phyloP scores from a whole-genome alignment of 92 coral and sea anemone species.

The Epizoanthus fatuus region DNA sequence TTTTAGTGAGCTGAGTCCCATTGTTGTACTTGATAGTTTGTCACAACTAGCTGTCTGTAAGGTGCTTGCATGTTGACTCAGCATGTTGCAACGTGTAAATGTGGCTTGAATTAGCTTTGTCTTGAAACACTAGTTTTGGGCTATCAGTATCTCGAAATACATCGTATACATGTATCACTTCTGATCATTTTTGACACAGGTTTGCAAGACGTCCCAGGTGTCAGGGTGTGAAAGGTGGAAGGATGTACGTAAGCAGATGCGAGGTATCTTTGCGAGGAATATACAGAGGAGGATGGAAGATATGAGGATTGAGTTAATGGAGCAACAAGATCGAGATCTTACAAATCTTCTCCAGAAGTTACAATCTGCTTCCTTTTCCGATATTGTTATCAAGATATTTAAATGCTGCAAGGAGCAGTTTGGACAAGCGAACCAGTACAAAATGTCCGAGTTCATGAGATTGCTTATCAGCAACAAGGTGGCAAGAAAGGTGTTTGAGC shows the following conservation, averaged over 20 bases:
- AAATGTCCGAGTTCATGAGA: conserved; percentile 59
- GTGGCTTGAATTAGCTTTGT: too few relatives aligned
- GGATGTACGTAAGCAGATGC: conserved; percentile 59
- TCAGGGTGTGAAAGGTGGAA: conserved; percentile 80
- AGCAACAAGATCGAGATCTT: conserved; percentile 72
- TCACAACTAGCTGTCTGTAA: too few relatives aligned
- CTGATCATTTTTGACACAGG: conserved; percentile 33
- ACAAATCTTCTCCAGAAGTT: conserved; percentile 74
- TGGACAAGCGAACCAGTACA: conserved; percentile 43
- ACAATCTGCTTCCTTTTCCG: conserved; percentile 71
- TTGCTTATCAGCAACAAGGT: conserved; percentile 46
- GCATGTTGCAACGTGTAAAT: too few relatives aligned
- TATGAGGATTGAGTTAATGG: conserved; percentile 81
- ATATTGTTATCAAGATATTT: conserved; percentile 66
- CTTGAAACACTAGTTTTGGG: too few relatives aligned
- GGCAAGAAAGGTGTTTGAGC: conserved; percentile 75
- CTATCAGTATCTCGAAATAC: too few relatives aligned
- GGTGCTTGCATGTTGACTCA: too few relatives aligned
- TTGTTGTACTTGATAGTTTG: too few relatives aligned
- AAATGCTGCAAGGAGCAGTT: conserved; percentile 69
- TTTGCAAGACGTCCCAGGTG: conserved; percentile 70
- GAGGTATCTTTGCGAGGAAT: conserved; percentile 74
- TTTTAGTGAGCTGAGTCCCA: too few relatives aligned
- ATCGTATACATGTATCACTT: too few relatives aligned
- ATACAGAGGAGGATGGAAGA: conserved; percentile 67